Evolutionary conservation across 2,888 invertebrate species (phyloP), one percentile per base, ranked within the genome.

Genomic region (Melanophora roralis): DNA sequence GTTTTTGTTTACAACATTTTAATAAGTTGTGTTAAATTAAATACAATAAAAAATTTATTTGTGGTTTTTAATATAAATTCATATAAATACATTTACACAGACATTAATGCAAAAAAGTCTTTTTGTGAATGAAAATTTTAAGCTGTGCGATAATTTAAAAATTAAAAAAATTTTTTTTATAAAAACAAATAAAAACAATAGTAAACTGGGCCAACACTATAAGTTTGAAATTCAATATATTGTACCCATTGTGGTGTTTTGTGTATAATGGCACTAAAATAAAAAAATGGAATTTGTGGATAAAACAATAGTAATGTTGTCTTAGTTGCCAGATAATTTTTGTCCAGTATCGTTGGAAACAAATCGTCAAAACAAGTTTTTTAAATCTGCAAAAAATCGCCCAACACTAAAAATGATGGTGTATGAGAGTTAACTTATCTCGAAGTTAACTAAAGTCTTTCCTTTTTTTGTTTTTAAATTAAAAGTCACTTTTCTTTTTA

Each of bases 41-140:
- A 62, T 36, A 40, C 14, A 12, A 65, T n/a, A 57, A 38, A 49
- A 65, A 64, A 16, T 9, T 16, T 32, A 49, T 40, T 65, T 74
- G 57, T 49, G 73, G 65, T 65, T 74, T 65, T 49, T 59, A 40
- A 40, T 74, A 59, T 59, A 65, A 59, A 65, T 59, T 65, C 21
- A n/a, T n/a, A n/a, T n/a, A n/a, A n/a, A n/a, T n/a, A n/a, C n/a
- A n/a, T n/a, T n/a, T n/a, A n/a, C n/a, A n/a, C n/a, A n/a, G n/a
- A n/a, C n/a, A n/a, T n/a, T n/a, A n/a, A n/a, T n/a, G n/a, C n/a
- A n/a, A n/a, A n/a, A n/a, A n/a, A n/a, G n/a, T n/a, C n/a, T n/a
- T 57, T 55, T 27, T 64, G 27, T 27, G 14, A 40, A 65, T 57
- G 55, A 7, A 38, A 64, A 65, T 38, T 57, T 27, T 55, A 57